Conservation (phyloP, 2,888 invertebrate genomes). For the Phania funesta region DNA sequence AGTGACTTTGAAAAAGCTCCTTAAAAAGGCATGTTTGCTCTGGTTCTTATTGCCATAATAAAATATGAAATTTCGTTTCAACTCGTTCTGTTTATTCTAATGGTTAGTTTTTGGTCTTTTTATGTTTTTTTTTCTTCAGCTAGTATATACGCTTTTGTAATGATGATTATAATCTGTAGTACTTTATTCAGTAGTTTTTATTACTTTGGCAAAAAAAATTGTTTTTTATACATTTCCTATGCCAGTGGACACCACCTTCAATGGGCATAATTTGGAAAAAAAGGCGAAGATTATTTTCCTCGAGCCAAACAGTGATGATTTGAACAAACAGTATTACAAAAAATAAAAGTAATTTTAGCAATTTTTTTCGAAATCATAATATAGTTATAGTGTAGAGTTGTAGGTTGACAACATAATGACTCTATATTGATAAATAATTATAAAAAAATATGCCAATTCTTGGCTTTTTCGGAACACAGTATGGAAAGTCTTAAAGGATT, state of each 20-base stretch:
- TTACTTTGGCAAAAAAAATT: constrained; percentile 10
- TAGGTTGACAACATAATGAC: neutral
- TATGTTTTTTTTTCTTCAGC: constrained; percentile 17
- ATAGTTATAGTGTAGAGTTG: neutral
- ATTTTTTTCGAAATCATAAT: constrained; percentile 16
- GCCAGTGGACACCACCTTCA: constrained; percentile 27
- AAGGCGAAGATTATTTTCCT: constrained; percentile 62
- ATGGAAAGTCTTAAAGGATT: too few relatives aligned
- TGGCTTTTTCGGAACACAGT: too few relatives aligned
- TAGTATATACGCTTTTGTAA: constrained; percentile 56
- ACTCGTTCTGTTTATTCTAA: constrained; percentile 64
- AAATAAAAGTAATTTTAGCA: neutral
- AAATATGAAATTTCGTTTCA: constrained; percentile 66
- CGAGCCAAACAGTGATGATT: constrained; percentile 43
- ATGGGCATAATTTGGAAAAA: constrained; percentile 58
- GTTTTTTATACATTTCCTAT: constrained; percentile 3
- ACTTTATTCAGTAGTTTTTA: constrained; percentile 26
- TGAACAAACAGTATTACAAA: constrained; percentile 17
- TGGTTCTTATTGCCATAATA: constrained; percentile 66
- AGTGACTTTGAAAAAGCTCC: constrained; percentile 44
- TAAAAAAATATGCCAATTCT: neutral
- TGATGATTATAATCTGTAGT: constrained; percentile 63
- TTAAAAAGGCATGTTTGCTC: constrained; percentile 64
- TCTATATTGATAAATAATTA: neutral
- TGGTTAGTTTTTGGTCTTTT: constrained; percentile 31